Evolutionary conservation across 2,888 invertebrate species (phyloP), one percentile per base, ranked within the genome.

Genomic region (Eugnorisma glareosa): DNA sequence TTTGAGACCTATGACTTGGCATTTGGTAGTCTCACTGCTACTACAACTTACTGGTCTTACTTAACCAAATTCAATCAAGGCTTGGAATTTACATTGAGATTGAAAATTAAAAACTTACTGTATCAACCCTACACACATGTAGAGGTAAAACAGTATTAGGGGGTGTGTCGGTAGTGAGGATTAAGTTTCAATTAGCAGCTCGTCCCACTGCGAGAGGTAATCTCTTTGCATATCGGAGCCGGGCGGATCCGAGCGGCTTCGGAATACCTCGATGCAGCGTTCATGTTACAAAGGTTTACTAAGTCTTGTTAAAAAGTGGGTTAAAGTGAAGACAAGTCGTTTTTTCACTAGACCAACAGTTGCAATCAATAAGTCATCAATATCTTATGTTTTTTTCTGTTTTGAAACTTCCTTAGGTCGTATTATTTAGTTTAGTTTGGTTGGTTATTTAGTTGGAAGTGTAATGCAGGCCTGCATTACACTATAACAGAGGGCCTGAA

Each of bases 131-230:
- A 18, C 21, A 15, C 43, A 43, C 57, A 48, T 57, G 67, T 71
- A 67, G 70, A 71, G 54, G n/a, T 83, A 66, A 75, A 57, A 69
- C 37, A 66, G 75, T 24, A 48, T 7, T n/a, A n/a, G 15, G 51
- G 63, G 70, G 63, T 54, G 80, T 72, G 61, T 57, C 61, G 67
- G 69, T 76, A 63, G 75, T 63, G 59, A 61, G 88, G 85, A 89
- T 89, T 87, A 83, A 72, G 79, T 88, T 89, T 86, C 87, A 87
- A 88, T 89, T 89, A 89, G 69, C 76, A 72, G 40, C 35, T 75
- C 69, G 48, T 63, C 43, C 59, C 54, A 35, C 57, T 51, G 63
- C 21, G 43, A 59, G 73, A 71, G 35, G 51, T 66, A 70, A 61
- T 75, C 70, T 63, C 45, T 80, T 66, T 59, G 77, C 71, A 66